Evolutionary conservation across 2,113 vertebrate genomes (phyloP).

Genomic region (Epinephelus lanceolatus): DNA sequence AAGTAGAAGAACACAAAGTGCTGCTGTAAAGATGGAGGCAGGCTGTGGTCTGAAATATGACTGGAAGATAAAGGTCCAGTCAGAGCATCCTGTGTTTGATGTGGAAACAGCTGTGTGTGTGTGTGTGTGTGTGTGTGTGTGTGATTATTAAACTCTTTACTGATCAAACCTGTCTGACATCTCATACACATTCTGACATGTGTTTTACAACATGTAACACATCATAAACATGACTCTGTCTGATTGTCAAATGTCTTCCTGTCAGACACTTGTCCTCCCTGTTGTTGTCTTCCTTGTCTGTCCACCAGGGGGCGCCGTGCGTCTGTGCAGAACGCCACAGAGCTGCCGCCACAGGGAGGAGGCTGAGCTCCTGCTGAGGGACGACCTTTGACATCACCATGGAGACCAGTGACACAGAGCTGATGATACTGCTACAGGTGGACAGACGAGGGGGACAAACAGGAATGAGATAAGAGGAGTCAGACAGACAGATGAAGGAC

Average conservation of each 20-base stretch:
- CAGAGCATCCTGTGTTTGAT: too few species aligned
- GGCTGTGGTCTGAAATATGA: too few species aligned
- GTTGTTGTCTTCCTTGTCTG: neutral
- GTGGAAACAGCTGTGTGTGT: too few species aligned
- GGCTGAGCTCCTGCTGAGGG: conserved; percentile 83
- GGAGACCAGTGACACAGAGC: conserved; percentile 86
- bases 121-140: too few species aligned
- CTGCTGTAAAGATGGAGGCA: too few species aligned
- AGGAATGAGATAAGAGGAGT: conserved; percentile 14
- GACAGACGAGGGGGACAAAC: conserved; percentile 1
- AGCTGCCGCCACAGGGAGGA: conserved; percentile 86
- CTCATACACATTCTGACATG: too few species aligned
- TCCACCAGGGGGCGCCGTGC: conserved; percentile 35
- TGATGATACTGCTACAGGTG: conserved; percentile 87
- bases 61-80: too few species aligned
- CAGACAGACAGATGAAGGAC: conserved; percentile 13
- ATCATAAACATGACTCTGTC: too few species aligned
- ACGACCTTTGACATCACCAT: conserved; percentile 88
- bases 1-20: too few species aligned
- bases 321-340: conserved; percentile 83
- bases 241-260: too few species aligned
- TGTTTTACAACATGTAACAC: neutral
- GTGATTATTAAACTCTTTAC: too few species aligned
- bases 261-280: neutral
- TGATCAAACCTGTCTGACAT: too few species aligned